Evolutionary conservation across 1,140 invertebrate species (phyloP), one percentile per base, ranked within the genome.

Genomic region (Cherax quadricarinatus): DNA sequence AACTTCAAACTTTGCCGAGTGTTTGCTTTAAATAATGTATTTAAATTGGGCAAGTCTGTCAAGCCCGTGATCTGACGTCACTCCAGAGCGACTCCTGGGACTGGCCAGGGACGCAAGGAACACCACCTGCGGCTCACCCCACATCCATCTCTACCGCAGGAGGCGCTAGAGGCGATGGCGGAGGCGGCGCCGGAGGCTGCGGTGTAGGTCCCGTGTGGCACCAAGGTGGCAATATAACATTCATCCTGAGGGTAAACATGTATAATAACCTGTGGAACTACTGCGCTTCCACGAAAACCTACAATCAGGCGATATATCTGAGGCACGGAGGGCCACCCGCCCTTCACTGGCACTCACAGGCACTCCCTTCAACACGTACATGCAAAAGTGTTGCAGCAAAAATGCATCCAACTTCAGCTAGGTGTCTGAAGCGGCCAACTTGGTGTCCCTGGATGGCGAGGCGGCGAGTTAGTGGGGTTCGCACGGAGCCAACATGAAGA

Each of bases 11-110:
- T 93, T 85, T 93, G 88, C 86, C 49, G 83, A 93, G 92, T 93
- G 92, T 93, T 93, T 93, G 88, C 92, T 89, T 93, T 89, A 86
- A 93, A 93, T 93, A 93, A 93, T 93, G 92, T 93, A 93, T 93
- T 93, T 93, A 93, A 93, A 93, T 89, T 93, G 84, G 84, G 16
- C 87, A 79, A 81, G 53, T 85, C 92, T 86, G 87, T 89, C 88
- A 89, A 93, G 92, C 70, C 84, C 88, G 62, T 83, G 90, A 92
- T 92, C 84, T 92, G 90, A 92, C 90, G 90, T 92, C 85, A 92
- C 86, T 87, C 79, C 51, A 53, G 85, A 5, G 60, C 62, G 73
- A 79, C 86, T 83, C 90, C 88, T 86, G 90, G 41, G 49, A 75
- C 60, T 85, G 57, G 1, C 18, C 18, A 53, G 79, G 60, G 90